These are phyloP conservation scores for Hypanus sabinus DNA, from an alignment of 2,113 vertebrate species.

Conservation along the genomic window DNA sequence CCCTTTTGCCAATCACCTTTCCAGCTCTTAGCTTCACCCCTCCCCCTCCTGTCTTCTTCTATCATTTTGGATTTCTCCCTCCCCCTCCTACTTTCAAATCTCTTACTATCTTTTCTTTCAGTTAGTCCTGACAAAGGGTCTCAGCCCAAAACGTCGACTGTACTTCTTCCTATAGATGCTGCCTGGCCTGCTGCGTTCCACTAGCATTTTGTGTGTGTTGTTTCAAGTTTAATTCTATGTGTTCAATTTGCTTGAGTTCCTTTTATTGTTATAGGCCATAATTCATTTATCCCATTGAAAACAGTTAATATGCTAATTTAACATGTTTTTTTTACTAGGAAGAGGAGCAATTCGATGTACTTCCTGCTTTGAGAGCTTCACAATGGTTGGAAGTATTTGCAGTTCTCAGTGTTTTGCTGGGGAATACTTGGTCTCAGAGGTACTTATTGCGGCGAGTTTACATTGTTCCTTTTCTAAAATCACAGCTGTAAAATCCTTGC, in stretches of 20 bases:
- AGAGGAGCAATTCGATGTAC: constrained; percentile 56
- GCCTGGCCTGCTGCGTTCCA: no score
- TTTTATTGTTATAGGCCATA: not conserved
- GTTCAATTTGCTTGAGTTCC: not conserved
- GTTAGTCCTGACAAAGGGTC: no score
- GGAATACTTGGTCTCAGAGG: constrained; percentile 59
- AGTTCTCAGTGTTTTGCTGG: constrained; percentile 61
- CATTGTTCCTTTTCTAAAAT: not conserved
- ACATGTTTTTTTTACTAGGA: constrained; percentile 49
- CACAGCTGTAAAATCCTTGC: not conserved
- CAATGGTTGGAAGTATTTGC: constrained; percentile 59
- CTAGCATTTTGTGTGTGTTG: no score
- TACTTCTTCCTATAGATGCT: no score
- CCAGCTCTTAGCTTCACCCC: no score
- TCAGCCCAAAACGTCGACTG: no score
- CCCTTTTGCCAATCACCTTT: no score
- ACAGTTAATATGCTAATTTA: not conserved
- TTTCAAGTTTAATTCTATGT: not conserved
- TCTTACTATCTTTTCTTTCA: no score
- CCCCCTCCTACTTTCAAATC: no score
- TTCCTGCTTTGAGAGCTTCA: constrained; percentile 70
- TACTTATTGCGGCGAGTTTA: constrained; percentile 41
- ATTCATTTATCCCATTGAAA: not conserved
- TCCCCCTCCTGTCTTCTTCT: no score
- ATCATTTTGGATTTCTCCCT: no score